These are phyloP conservation scores for Agonopterix arenella DNA, from an alignment of 2,888 invertebrate genomes.

Conservation along the genomic window DNA sequence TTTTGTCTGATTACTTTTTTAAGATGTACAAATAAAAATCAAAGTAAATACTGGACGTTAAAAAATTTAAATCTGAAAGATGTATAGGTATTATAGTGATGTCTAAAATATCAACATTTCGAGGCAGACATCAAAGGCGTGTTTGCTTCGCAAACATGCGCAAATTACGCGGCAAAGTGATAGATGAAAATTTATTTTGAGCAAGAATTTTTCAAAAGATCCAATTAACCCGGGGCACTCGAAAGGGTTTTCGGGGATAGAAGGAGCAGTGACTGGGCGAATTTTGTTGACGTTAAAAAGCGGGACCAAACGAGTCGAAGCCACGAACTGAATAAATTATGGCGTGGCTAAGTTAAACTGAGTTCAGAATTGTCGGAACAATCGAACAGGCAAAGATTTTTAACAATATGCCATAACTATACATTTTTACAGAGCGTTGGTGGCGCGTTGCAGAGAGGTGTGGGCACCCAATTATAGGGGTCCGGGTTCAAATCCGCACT, in stretches of 20 bases:
- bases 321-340: conserved; percentile 43
- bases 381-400: not conserved
- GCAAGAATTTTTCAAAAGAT: conserved; percentile 55
- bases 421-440: too few species aligned
- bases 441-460: too few species aligned
- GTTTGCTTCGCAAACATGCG: conserved; percentile 41
- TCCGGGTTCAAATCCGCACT: too few species aligned
- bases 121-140: conserved; percentile 33
- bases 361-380: not conserved
- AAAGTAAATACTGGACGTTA: not conserved
- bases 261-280: conserved; percentile 51
- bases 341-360: conserved; percentile 2
- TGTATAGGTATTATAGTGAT: conserved; percentile 4
- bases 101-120: conserved; percentile 9
- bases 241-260: conserved; percentile 49
- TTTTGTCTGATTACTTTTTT: too few species aligned
- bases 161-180: conserved; percentile 43
- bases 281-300: conserved; percentile 48
- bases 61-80: conserved; percentile 11
- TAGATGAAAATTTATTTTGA: conserved; percentile 53
- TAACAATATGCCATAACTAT: too few species aligned
- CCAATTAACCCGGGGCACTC: conserved; percentile 55
- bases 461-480: too few species aligned
- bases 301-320: conserved; percentile 30
- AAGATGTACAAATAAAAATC: not conserved